Evolutionary conservation across 2,888 invertebrate species (phyloP).

Genomic region (Clitarchus hookeri): DNA sequence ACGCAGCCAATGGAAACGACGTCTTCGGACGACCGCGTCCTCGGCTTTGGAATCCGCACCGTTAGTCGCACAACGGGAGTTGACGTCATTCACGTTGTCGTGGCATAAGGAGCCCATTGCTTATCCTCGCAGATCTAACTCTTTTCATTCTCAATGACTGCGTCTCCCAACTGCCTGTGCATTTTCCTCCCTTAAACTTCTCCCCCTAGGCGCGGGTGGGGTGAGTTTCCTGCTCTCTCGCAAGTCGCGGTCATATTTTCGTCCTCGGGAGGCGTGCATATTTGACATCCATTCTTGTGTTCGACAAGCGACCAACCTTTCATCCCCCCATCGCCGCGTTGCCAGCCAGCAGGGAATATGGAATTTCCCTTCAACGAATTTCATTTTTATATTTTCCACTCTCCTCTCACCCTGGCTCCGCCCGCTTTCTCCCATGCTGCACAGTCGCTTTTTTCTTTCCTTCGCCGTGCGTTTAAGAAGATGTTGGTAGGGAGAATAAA

Average conservation of each 20-base stretch:
- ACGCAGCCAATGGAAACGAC: too few species aligned
- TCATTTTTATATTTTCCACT: background rate
- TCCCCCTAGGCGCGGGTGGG: background rate
- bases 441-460: background rate
- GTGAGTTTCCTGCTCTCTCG: background rate
- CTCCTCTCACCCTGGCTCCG: background rate
- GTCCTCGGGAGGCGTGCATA: constrained; percentile 1
- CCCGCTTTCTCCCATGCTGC: background rate
- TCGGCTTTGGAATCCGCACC: too few species aligned
- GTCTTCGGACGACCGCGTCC: too few species aligned
- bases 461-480: background rate
- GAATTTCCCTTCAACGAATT: constrained; percentile 6
- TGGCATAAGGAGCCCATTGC: too few species aligned
- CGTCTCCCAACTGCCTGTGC: background rate
- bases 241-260: background rate
- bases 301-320: constrained; percentile 10
- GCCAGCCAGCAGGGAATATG: background rate
- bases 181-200: background rate
- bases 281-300: constrained; percentile 14
- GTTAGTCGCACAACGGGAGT: too few species aligned
- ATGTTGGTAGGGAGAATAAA: background rate
- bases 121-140: too few species aligned
- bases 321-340: background rate
- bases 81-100: too few species aligned
- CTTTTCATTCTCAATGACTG: background rate